Evolutionary conservation across 2,888 invertebrate species (phyloP).

Genomic region (Halocaridina rubra): DNA sequence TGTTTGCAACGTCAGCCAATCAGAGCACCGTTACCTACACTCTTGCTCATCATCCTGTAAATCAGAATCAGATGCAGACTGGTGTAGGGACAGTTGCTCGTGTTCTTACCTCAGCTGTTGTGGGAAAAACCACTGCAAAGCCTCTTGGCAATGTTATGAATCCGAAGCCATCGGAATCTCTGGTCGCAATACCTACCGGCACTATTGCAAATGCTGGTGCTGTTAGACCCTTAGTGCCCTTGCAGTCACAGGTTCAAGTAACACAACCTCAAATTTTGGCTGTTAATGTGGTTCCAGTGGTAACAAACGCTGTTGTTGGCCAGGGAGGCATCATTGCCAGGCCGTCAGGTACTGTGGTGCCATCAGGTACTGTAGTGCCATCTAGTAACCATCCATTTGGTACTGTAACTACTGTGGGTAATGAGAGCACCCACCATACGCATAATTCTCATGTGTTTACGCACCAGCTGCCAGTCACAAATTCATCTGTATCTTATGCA

Average conservation of each 20-base stretch:
- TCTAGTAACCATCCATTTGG: background rate
- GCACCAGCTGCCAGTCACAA: background rate
- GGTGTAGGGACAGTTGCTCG: slow-evolving; percentile 49
- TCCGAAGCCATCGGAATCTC: slow-evolving; percentile 38
- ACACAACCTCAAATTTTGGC: slow-evolving; percentile 54
- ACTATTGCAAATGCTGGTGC: slow-evolving; percentile 15
- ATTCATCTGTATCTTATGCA: slow-evolving; percentile 1
- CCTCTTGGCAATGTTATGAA: slow-evolving; percentile 46
- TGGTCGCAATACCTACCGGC: slow-evolving; percentile 50
- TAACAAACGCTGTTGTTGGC: slow-evolving; percentile 24
- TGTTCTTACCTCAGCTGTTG: slow-evolving; percentile 40
- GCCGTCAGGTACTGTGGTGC: background rate
- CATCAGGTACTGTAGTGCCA: background rate
- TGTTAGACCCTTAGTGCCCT: slow-evolving; percentile 44
- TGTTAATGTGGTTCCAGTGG: slow-evolving; percentile 55
- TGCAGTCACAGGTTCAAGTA: slow-evolving; percentile 29
- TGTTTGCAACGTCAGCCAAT: slow-evolving; percentile 61
- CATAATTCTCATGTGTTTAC: background rate
- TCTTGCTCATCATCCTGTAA: slow-evolving; percentile 27
- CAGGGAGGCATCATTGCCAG: background rate
- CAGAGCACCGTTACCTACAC: slow-evolving; percentile 41
- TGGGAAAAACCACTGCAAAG: slow-evolving; percentile 50
- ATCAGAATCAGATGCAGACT: slow-evolving; percentile 36
- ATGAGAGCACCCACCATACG: background rate
- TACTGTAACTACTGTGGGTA: background rate